phyloP scores from a whole-genome alignment of 2,888 invertebrate genomes.

The Embidobia sp. region DNA sequence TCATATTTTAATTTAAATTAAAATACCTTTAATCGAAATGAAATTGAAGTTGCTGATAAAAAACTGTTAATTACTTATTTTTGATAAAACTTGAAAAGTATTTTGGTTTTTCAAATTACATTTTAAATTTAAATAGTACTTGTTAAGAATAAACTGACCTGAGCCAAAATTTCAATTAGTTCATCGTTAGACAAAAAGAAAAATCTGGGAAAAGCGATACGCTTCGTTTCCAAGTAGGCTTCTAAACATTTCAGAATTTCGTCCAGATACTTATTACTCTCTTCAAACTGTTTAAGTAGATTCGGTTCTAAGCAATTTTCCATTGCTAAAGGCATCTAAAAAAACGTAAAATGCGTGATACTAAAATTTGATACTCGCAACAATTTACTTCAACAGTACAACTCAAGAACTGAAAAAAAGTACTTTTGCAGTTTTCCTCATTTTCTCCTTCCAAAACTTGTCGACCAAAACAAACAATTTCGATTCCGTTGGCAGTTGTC shows the following conservation, averaged over 20 bases:
- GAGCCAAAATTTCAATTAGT: constrained; percentile 93
- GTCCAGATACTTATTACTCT: constrained; percentile 90
- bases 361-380: not conserved
- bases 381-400: no score
- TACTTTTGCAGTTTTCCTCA: constrained; percentile 91
- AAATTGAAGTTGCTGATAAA: no score
- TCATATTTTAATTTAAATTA: no score
- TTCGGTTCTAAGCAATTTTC: constrained; percentile 89
- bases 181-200: constrained; percentile 96
- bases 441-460: constrained; percentile 94
- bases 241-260: constrained; percentile 95
- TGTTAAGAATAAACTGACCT: no score
- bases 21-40: no score
- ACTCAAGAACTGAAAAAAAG: not conserved
- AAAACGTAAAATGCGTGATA: constrained; percentile 3
- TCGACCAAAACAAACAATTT: constrained; percentile 93
- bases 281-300: constrained; percentile 86
- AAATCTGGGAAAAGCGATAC: constrained; percentile 93
- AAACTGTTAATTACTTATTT: no score
- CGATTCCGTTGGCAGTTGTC: constrained; percentile 95
- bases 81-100: no score
- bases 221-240: constrained; percentile 93
- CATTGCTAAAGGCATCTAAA: constrained; percentile 89
- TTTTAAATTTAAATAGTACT: no score
- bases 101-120: no score